These are phyloP conservation scores for Phaonia tiefii DNA, from an alignment of 2,888 invertebrate species.

Conservation along the genomic window DNA sequence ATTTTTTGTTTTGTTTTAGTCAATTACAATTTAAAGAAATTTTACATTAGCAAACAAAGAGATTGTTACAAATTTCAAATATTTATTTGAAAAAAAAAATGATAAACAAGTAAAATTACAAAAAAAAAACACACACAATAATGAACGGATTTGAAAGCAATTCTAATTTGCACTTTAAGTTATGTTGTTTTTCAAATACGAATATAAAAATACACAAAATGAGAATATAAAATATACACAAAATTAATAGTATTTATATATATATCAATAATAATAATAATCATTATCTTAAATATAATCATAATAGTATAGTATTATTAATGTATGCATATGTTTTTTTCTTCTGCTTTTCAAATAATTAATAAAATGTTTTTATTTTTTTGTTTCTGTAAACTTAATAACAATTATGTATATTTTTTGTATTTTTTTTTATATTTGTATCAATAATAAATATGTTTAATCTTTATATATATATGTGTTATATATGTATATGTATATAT, in stretches of 20 bases:
- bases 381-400: conserved; percentile 58
- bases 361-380: conserved; percentile 26
- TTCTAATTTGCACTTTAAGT: conserved; percentile 34
- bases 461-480: conserved; percentile 11
- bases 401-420: conserved; percentile 56
- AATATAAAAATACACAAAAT: conserved; percentile 42
- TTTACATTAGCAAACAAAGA: conserved; percentile 46
- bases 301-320: conserved; percentile 42
- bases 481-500: conserved; percentile 24
- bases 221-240: conserved; percentile 29
- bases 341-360: conserved; percentile 14
- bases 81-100: not conserved
- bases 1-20: too few relatives aligned
- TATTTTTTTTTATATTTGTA: conserved; percentile 12
- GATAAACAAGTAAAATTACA: not conserved
- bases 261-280: conserved; percentile 38
- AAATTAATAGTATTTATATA: conserved; percentile 6
- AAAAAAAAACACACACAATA: conserved; percentile 36
- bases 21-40: too few relatives aligned
- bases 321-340: conserved; percentile 1
- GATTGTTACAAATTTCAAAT: conserved; percentile 4
- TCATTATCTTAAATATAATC: too few relatives aligned
- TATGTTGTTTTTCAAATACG: conserved; percentile 1
- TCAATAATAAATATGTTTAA: conserved; percentile 33
- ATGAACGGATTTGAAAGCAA: conserved; percentile 28